phyloP scores from a whole-genome alignment of 2,113 vertebrate species.

The Dolichallabes microphthalmus region DNA sequence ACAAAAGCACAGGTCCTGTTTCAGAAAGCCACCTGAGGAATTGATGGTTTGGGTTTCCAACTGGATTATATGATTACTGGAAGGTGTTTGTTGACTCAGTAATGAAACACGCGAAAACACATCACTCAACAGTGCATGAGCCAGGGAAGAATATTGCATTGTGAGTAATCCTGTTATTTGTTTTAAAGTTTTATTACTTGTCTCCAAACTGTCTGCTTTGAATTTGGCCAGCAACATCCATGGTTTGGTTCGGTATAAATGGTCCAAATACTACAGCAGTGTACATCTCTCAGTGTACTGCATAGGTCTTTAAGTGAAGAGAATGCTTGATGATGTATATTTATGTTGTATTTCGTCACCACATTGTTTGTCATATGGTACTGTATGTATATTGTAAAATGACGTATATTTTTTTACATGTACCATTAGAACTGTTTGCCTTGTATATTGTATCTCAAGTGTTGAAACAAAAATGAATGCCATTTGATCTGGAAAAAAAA shows the following conservation, averaged over 20 bases:
- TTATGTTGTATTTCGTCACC: slow-evolving; percentile 62
- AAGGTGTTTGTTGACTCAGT: slow-evolving; percentile 60
- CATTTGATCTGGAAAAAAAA: slow-evolving; percentile 46
- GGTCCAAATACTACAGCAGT: slow-evolving; percentile 55
- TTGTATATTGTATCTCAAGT: slow-evolving; percentile 70
- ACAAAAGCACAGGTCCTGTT: slow-evolving; percentile 44
- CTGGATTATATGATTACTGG: slow-evolving; percentile 32
- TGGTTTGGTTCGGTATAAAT: slow-evolving; percentile 57
- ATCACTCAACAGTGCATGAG: slow-evolving; percentile 66
- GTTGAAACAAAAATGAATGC: slow-evolving; percentile 62
- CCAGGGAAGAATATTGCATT: slow-evolving; percentile 52
- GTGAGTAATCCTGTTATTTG: slow-evolving; percentile 56
- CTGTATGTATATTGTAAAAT: slow-evolving; percentile 76
- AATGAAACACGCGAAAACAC: slow-evolving; percentile 60
- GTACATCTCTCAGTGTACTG: slow-evolving; percentile 51
- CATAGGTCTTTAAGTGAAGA: slow-evolving; percentile 58
- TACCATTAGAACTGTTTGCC: slow-evolving; percentile 72
- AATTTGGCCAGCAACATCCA: slow-evolving; percentile 46
- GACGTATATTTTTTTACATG: slow-evolving; percentile 79
- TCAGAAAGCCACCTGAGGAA: slow-evolving; percentile 23
- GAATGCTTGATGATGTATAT: slow-evolving; percentile 64
- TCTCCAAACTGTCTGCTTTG: slow-evolving; percentile 58
- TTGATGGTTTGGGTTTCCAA: slow-evolving; percentile 26
- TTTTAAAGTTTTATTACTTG: slow-evolving; percentile 56
- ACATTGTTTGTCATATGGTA: slow-evolving; percentile 67